Conservation (phyloP, 2,113 vertebrate species). For the Panthera leo region DNA sequence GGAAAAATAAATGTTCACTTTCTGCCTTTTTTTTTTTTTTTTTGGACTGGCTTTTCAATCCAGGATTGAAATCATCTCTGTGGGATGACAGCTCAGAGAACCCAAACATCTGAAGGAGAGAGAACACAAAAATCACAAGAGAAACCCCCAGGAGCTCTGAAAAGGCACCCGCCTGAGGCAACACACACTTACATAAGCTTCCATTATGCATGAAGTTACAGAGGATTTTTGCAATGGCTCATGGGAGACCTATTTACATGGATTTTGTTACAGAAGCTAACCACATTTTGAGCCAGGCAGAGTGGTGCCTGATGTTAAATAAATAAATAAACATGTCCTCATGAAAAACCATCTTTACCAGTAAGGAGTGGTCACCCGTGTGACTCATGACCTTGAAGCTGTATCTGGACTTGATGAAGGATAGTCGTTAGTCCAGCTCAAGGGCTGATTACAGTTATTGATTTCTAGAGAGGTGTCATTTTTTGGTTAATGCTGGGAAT, state of each 20-base stretch:
- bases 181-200: slow-evolving; percentile 27
- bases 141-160: slow-evolving; percentile 44
- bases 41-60: slow-evolving; percentile 22
- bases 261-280: slow-evolving; percentile 71
- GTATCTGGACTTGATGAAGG: neutral
- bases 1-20: slow-evolving; percentile 65
- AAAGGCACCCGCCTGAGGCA: slow-evolving; percentile 14
- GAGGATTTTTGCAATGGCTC: slow-evolving; percentile 45
- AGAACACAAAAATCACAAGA: slow-evolving; percentile 54
- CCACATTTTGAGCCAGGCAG: slow-evolving; percentile 63
- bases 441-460: neutral
- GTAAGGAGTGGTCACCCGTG: neutral
- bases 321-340: slow-evolving; percentile 62
- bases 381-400: slow-evolving; percentile 58
- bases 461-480: neutral
- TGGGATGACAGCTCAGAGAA: slow-evolving; percentile 63
- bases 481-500: neutral
- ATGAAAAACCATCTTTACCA: neutral
- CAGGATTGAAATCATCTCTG: slow-evolving; percentile 59
- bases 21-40: neutral
- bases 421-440: neutral
- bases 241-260: slow-evolving; percentile 63
- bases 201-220: slow-evolving; percentile 66
- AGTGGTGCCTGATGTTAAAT: slow-evolving; percentile 71
- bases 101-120: slow-evolving; percentile 66